Base-by-base conservation (phyloP, 2,797 vertebrate species). In the Chaetodon trifasciatus region DNA sequence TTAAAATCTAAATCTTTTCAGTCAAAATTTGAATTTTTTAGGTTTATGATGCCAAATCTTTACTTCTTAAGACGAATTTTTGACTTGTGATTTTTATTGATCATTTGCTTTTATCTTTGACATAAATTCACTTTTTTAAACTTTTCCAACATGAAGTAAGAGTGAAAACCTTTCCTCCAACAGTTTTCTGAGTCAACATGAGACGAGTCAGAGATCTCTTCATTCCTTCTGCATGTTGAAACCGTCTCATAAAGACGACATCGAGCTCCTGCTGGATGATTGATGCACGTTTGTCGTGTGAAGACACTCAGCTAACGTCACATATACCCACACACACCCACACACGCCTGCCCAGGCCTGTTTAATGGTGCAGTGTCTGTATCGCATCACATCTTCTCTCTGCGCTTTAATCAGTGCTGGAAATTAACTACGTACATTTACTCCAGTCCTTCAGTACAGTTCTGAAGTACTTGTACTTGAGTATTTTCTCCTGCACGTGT, bases 231-330 rank as follows among this genome's bases (percentile, higher is more conserved):
- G 3, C 76, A 23, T 70, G 82, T 71, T 28, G 39, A 40, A 46
- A 64, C 65, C 6, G 1, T 57, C 72, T 77, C n/a, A 3, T 62
- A 64, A 62, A 64, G 40, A 57, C 76, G 85, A 90, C 76, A n/a
- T 83, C 70, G 74, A 58, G 21, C 60, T 53, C 7, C 47, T 3
- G 68, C 35, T 44, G 55, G 32, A 32, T 80, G 87, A 88, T 56
- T 85, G 86, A 84, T 82, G 68, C 2, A 0, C 57, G 67, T 70
- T 55, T 81, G 70, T 70, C 50, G 8, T 78, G 83, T 70, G 53
- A 85, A 74, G 50, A 73, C 37, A n/a, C 66, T 58, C 12, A 70
- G 55, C 28, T 42, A 13, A 56, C 37, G n/a, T 47, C 53, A 56
- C 39, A 24, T 39, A 62, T 47, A 57, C 42, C 56, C 62, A 66